phyloP scores from a whole-genome alignment of 2,888 invertebrate genomes.

The Carterocephalus palaemon region DNA sequence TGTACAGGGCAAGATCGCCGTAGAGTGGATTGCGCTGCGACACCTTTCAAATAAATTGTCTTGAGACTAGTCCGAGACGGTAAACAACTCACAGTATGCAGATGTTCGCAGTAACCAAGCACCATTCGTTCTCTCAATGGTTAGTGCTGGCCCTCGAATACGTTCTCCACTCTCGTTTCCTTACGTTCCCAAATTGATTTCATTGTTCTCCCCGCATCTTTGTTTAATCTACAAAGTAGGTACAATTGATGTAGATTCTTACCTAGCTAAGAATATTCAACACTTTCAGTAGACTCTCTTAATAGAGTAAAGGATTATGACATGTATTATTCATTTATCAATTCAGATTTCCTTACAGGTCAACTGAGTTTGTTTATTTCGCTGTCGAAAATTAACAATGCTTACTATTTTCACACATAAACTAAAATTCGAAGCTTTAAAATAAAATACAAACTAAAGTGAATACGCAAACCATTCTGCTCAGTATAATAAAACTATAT shows the following conservation, averaged over 20 bases:
- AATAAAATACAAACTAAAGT: no score
- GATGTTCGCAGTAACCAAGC: conserved; percentile 62
- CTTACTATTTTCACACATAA: no score
- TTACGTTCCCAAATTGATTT: conserved; percentile 48
- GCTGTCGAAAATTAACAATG: no score
- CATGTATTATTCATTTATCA: no score
- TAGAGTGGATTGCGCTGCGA: conserved; percentile 73
- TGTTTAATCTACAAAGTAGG: conserved; percentile 58
- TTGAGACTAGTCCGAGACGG: conserved; percentile 63
- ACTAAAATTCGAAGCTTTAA: no score
- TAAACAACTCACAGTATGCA: conserved; percentile 74
- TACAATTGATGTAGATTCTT: conserved; percentile 37
- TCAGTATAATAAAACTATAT: no score
- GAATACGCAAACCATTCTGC: no score
- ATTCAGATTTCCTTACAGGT: no score
- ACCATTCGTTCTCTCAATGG: conserved; percentile 59
- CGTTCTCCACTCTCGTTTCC: conserved; percentile 51
- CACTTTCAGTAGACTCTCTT: no score
- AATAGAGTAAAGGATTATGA: no score
- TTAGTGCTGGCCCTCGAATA: conserved; percentile 52
- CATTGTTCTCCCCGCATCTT: conserved; percentile 46
- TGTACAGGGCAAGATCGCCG: conserved; percentile 55
- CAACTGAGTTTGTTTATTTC: no score
- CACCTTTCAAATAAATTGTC: conserved; percentile 79
- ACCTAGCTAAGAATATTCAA: neutral